These are phyloP conservation scores for Hedychridium roseum DNA, from an alignment of 2,888 invertebrate genomes.

Conservation along the genomic window DNA sequence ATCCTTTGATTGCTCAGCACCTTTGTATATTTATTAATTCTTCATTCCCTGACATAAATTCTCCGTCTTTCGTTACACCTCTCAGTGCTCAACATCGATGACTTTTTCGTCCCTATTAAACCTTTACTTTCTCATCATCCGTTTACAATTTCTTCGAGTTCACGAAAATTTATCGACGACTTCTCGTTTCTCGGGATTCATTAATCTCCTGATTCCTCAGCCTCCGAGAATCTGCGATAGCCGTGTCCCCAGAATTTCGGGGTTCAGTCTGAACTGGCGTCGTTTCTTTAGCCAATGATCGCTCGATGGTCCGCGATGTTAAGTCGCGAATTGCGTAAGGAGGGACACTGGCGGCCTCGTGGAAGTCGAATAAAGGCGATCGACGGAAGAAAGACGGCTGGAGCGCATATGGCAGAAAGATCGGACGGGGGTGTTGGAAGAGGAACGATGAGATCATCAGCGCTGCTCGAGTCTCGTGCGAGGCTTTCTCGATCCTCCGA, in stretches of 20 bases:
- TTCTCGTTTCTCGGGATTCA: neutral
- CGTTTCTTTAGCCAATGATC: too few relatives aligned
- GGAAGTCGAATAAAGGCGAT: constrained; percentile 9
- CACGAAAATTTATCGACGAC: neutral
- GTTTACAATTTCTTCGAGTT: neutral
- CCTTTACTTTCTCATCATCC: too few relatives aligned
- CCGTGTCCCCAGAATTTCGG: too few relatives aligned
- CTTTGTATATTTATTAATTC: constrained; percentile 1
- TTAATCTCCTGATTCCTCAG: too few relatives aligned
- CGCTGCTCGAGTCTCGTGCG: constrained; percentile 3
- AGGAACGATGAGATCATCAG: constrained; percentile 55
- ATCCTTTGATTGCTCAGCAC: neutral
- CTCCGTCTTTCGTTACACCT: too few relatives aligned
- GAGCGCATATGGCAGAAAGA: constrained; percentile 45
- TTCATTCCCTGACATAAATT: too few relatives aligned
- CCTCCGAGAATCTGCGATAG: too few relatives aligned
- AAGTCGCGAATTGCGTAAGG: constrained; percentile 30
- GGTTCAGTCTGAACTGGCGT: too few relatives aligned
- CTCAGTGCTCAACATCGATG: too few relatives aligned
- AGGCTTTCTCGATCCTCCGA: neutral
- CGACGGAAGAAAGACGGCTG: constrained; percentile 17
- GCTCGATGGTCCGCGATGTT: too few relatives aligned
- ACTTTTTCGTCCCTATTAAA: too few relatives aligned
- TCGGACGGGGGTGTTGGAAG: constrained; percentile 49
- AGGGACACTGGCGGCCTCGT: constrained; percentile 1